Evolutionary conservation across 2,888 invertebrate species (phyloP).

Genomic region (Clostera curtula): DNA sequence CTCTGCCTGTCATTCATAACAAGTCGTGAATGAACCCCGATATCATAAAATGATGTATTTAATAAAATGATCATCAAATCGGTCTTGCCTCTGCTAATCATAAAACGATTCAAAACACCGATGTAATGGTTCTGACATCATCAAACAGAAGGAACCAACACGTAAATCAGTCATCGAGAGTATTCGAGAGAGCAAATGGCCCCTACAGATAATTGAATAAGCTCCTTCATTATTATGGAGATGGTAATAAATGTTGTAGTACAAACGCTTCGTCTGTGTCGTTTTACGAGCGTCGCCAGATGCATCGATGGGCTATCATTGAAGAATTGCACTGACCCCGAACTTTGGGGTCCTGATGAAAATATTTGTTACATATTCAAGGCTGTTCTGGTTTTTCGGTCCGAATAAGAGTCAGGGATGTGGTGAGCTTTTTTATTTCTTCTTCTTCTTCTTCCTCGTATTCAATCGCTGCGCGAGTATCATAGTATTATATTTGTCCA

Average conservation of each 20-base stretch:
- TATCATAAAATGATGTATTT: too few species aligned
- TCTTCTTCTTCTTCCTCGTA: too few species aligned
- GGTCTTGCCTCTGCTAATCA: too few species aligned
- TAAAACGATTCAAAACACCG: constrained; percentile 7
- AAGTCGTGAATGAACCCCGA: too few species aligned
- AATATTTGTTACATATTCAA: constrained; percentile 11
- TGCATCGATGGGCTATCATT: constrained; percentile 45
- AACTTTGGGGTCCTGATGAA: constrained; percentile 25
- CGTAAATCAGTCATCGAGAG: constrained; percentile 63
- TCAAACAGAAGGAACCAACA: constrained; percentile 20
- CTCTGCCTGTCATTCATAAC: too few species aligned
- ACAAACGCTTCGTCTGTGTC: constrained; percentile 58
- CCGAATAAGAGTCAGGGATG: too few species aligned
- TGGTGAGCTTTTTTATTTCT: too few species aligned
- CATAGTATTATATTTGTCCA: too few species aligned
- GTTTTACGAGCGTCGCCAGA: constrained; percentile 62
- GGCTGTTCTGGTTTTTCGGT: too few species aligned
- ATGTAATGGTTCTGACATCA: constrained; percentile 24
- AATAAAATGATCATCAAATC: too few species aligned
- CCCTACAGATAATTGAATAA: constrained; percentile 69
- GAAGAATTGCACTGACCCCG: constrained; percentile 51
- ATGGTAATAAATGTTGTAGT: constrained; percentile 54
- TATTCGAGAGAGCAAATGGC: constrained; percentile 53
- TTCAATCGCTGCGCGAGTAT: too few species aligned
- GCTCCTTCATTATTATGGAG: constrained; percentile 63